Base-by-base conservation (phyloP, 2,888 invertebrate species). In the Lepidochitona cinerea region DNA sequence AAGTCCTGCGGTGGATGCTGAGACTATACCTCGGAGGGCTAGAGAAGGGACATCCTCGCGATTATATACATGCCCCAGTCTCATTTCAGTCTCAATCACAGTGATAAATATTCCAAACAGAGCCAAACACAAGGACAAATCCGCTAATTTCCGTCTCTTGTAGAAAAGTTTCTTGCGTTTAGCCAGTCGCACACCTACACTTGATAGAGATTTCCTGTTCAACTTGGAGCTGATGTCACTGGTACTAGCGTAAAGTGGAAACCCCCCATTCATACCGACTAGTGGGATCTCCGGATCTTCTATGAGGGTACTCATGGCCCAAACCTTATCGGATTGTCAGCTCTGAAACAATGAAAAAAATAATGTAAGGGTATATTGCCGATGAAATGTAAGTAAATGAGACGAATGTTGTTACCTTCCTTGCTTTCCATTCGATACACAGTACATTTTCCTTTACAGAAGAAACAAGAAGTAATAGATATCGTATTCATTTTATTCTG, bases 111-210 rank as follows among this genome's bases (percentile, higher is more conserved):
- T 87, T 7, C 90, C 90, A 37, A 83, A 73, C 32, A 89, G 14
- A 0, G 89, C 89, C 69, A 89, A 82, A 68, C 78, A 79, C 23
- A 89, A 77, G 7, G 88, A 83, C 9, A 84, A 81, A 72, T 90
- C 90, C 53, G 85, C 84, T 5, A 87, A 78, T 18, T 84, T 79
- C 71, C 87, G 86, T 9, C 90, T 75, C 67, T 83, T 81, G 36
- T 77, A 78, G 75, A 87, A 89, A 9, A 90, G 81, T 73, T 87
- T 85, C 74, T 89, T 89, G 14, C 90, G 80, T 53, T 83, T 86
- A 3, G 88, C 89, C 69, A 90, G 82, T 65, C 88, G 80, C 37
- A 84, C 85, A 1, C 90, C 90, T 14, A 90, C 89, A 66, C 89
- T 88, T 72, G 86, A 87, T 72, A 86, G 87, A 26, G 76, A 79